Evolutionary conservation across 2,888 invertebrate genomes (phyloP), one percentile per base, ranked within the genome.

Genomic region (Caenorhabditis plicata): DNA sequence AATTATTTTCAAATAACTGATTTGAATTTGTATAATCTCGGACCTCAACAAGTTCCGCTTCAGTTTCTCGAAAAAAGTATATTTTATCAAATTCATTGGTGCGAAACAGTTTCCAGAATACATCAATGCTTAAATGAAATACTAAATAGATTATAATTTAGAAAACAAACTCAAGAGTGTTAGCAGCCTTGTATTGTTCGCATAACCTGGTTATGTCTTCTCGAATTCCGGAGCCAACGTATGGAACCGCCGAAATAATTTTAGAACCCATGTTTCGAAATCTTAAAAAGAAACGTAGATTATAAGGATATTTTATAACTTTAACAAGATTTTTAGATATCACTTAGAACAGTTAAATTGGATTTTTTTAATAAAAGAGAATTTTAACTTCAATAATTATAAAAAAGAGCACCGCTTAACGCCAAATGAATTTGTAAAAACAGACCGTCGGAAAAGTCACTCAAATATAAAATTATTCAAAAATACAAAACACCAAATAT

Each of bases 21-120:
- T 15, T 13, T 4, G 11, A n/a, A 44, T 13, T 32, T 7, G 9
- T 13, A 29, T 15, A 32, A 9, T 22, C 32, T 20, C 43, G 2
- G 13, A 62, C 69, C 52, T 71, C 71, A 11, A 64, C 32, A n/a
- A 57, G 42, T 32, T 71, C 71, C 4, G 66, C 47, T n/a, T 62
- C 50, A 7, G 22, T 44, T 15, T 63, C 40, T 8, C 68, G 40
- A 7, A 61, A 64, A n/a, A 58, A 44, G 25, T 58, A 56, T 9
- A 68, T 64, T 9, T 53, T 49, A 22, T 50, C 47, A 32, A 68
- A 63, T 4, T 44, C 39, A 25, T 55, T 22, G 20, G 51, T 54
- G 4, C 60, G 57, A 29, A 66, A 68, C 25, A 49, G 38, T 9
- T 44, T 56, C 2, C 46, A 41, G 39, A 65, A 71, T 4, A 51